Evolutionary conservation across 2,113 vertebrate genomes (phyloP).

Genomic region (Tachuris rubrigastra): DNA sequence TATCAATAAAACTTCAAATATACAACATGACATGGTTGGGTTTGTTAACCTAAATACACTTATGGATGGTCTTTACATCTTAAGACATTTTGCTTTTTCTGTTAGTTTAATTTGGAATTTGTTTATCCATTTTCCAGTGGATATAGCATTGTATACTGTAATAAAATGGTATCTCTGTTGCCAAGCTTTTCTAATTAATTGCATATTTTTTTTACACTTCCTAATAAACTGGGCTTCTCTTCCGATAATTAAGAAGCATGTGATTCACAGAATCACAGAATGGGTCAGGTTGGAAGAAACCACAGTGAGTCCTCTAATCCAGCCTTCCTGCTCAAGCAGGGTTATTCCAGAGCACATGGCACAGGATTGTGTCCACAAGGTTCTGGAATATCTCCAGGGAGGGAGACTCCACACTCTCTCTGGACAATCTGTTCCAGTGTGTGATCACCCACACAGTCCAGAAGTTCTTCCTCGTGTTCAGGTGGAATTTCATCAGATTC

Average conservation of each 20-base stretch:
- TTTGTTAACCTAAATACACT: slow-evolving; percentile 30
- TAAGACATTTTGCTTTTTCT: background rate
- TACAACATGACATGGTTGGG: background rate
- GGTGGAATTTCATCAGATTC: background rate
- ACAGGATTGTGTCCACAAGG: background rate
- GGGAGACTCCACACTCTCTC: background rate
- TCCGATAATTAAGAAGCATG: background rate
- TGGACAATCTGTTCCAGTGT: background rate
- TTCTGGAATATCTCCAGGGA: background rate
- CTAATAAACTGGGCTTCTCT: background rate
- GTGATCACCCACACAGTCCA: background rate
- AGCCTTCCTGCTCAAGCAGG: background rate
- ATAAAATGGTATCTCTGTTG: background rate
- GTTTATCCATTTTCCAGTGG: background rate
- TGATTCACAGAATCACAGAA: background rate
- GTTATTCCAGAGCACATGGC: background rate
- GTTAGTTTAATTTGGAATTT: background rate
- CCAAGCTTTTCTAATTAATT: background rate
- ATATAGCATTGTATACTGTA: background rate
- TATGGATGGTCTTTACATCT: background rate
- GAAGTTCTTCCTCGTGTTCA: background rate
- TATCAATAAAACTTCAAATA: slow-evolving; percentile 60
- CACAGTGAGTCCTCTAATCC: background rate
- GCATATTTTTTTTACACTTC: background rate
- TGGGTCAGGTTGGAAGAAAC: background rate